Base-by-base conservation (phyloP, 2,797 vertebrate genomes). In the Characodon lateralis region DNA sequence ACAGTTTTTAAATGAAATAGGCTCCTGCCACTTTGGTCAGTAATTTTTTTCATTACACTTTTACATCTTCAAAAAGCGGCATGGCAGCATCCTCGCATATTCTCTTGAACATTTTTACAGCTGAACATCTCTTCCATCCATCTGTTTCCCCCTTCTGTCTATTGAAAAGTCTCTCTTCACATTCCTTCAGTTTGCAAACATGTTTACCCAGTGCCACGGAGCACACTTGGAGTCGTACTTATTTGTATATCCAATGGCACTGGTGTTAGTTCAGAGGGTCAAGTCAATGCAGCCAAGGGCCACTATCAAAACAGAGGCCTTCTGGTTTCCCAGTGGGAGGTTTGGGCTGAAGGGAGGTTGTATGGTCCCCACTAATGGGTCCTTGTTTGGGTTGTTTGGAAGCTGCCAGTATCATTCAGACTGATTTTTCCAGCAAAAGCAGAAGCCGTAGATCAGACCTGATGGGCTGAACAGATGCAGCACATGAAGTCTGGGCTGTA, bases 271-370 rank as follows among this genome's bases (percentile, higher is more conserved):
- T 91, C 87, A 93, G 87, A 90, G 77, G 87, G 85, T 90, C 89
- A 84, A 68, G 53, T 77, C 85, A 56, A 69, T 74, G 89, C 92
- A 85, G 82, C 51, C 84, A 88, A 91, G 87, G 81, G 78, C 83
- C 85, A 77, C 83, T 93, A 83, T 93, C 71, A 92, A 92, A 95
- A 95, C 93, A 95, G 14, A 79, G 88, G 71, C 93, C 94, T 95
- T 95, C 88, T 95, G 94, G 90, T 89, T 88, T 81, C 90, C 85
- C 93, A 71, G 91, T 84, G 83, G 92, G 91, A 74, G 85, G 77
- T 72, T 56, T 80, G 59, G 68, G n/a, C 73, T 56, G 41, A n/a
- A 46, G 71, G 39, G 24, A 22, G 63, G 79, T 75, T 58, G 26
- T 43, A 72, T 41, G 76, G 81, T 71, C 77, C 50, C 79, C 71